Base-by-base conservation (phyloP, 1,140 invertebrate genomes). In the Ostrea edulis region DNA sequence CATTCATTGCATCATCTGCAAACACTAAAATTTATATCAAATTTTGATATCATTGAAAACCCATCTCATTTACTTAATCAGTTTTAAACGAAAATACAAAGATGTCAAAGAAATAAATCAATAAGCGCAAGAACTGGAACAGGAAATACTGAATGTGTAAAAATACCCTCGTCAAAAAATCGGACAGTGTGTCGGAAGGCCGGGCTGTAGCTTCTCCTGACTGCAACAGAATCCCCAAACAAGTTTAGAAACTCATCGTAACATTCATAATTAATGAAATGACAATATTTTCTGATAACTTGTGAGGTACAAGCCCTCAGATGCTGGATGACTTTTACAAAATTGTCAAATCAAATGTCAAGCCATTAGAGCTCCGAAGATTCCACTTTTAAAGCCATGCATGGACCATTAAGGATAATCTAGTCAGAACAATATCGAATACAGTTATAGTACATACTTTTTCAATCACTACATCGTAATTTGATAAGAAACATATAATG, bases 121-220 rank as follows among this genome's bases (percentile, higher is more conserved):
- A 71, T 22, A 71, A 71, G 68, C 8, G 11, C 68, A 71, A 71
- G 68, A 25, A 29, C 4, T 71, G 29, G 9, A 29, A 71, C 22
- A 71, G 22, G 2, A 71, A 71, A 12, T 14, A 62, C 2, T 62
- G 22, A 71, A 71, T 25, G 25, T 25, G 20, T 25, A 68, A 68
- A 71, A 35, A 44, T 71, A 71, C 68, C 68, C 68, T 71, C 68
- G 25, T 71, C 68, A 71, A 71, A 71, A 71, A 71, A 71, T 71
- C 22, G 22, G 68, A 71, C 68, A 35, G n/a, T 71, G 68, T 71
- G 68, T 35, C 68, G 22, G 22, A 71, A 29, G 22, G 68, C 68
- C 3, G 68, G 68, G 22, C 68, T 71, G 14, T 71, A 71, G 22
- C 25, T 71, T 29, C 68, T 71, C 29, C 68, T 71, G 12, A 71